These are phyloP conservation scores for Candidula unifasciata DNA, from an alignment of 2,888 invertebrate species.

Conservation along the genomic window DNA sequence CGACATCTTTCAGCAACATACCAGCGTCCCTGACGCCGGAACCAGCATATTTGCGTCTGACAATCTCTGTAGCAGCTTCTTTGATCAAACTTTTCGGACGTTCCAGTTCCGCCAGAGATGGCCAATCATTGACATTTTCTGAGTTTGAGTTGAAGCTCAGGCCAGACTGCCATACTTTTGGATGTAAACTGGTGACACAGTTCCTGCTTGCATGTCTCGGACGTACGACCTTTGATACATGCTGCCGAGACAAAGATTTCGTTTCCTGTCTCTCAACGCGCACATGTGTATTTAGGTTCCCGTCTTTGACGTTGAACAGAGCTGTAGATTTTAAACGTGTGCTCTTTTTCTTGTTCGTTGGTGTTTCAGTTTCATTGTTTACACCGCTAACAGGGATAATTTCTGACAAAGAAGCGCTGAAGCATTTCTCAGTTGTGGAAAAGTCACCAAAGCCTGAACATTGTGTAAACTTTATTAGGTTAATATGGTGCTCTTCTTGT, in stretches of 20 bases:
- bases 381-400: not conserved
- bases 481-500: not conserved
- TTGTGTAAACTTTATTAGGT: not conserved
- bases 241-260: not conserved
- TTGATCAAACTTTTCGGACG: constrained; percentile 17
- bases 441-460: not conserved
- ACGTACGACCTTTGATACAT: not conserved
- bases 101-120: constrained; percentile 13
- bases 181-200: not conserved
- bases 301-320: not conserved
- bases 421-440: no score
- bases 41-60: constrained; percentile 13
- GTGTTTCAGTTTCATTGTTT: not conserved
- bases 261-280: not conserved
- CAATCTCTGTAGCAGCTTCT: constrained; percentile 35
- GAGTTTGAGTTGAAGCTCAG: not conserved
- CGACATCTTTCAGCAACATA: constrained; percentile 19
- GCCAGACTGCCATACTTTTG: no score
- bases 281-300: not conserved
- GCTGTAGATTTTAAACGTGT: not conserved
- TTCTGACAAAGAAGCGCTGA: no score
- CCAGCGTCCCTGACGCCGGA: not conserved
- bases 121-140: constrained; percentile 33
- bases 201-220: not conserved
- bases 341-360: not conserved